Evolutionary conservation across 2,888 invertebrate genomes (phyloP), one percentile per base, ranked within the genome.

Genomic region (Drosophila hamatofila): DNA sequence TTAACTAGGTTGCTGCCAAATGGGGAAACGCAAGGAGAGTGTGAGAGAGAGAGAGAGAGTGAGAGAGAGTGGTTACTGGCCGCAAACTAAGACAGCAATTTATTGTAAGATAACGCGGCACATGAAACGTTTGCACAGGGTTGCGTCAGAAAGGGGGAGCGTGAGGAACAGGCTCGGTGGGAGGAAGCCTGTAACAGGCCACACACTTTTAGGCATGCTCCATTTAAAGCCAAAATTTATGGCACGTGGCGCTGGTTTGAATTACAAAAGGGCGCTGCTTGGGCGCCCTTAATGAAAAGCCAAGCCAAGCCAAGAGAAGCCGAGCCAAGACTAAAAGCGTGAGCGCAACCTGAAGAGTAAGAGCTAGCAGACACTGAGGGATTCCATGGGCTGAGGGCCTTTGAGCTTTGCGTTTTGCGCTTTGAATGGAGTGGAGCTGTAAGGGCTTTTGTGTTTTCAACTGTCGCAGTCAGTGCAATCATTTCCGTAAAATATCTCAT

Each of bases 161-260:
- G 35, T 0, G 21, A 0, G 25, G 8, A 23, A 18, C 21, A 18
- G 42, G 41, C 23, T 54, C 23, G 23, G 6, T 33, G 33, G 2
- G n/a, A n/a, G 3, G n/a, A 27, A 48, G 63, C 39, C 46, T 33
- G 59, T 71, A 74, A 67, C 78, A 67, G 86, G 83, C 83, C 80
- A 80, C 82, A 70, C 64, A 27, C 54, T 54, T 74, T 76, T 76
- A 73, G 87, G 81, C 87, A 86, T 83, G 83, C 88, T 78, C 83
- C 88, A 83, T 83, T 83, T 88, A 88, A 83, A 83, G 83, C 68
- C 86, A 78, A 88, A 88, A 88, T 83, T 83, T 88, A 88, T 88
- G 83, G 88, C 83, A 88, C 83, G 86, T 83, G 86, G 86, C 78
- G 37, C 59, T 65, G 71, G 67, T 54, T 74, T 64, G 80, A 70